Evolutionary conservation across 2,113 vertebrate genomes (phyloP), one percentile per base, ranked within the genome.

Genomic region (Pituophis catenifer): DNA sequence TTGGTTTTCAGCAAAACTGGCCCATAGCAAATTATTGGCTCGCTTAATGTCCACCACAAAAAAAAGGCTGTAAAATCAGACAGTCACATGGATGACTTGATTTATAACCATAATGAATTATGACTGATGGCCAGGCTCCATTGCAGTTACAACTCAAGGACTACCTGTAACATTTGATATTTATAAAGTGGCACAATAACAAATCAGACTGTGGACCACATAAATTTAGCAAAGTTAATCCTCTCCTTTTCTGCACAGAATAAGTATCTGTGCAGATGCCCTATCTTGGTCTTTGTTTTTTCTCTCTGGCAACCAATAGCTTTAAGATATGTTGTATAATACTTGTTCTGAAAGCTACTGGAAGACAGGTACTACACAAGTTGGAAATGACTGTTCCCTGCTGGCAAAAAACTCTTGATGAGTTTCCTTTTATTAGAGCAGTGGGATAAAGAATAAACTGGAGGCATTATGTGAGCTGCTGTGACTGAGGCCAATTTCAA

Each of bases 341-440:
- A 21, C 50, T 33, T 11, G 26, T n/a, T 70, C 81, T 94, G 57
- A 90, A 91, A 91, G 62, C 62, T 65, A 26, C 24, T n/a, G 19
- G 48, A 92, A 89, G 29, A 33, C 23, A 87, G 50, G 15, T 54
- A 53, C 59, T 54, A 17, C 9, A 38, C 55, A 91, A n/a, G 23
- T 50, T 86, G 17, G 75, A 26, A 65, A 91, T 38, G 50, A 11
- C 57, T 87, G 48, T 48, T 92, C 57, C 91, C 75, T 90, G 75
- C 57, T 90, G 55, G 50, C 7, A 62, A 24, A 65, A 85, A 87
- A 48, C 9, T 8, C 9, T 55, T 48, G 89, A n/a, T 65, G 90
- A 91, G 55, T 90, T 50, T 24, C 75, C 33, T 70, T 94, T 94
- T 81, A 90, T 70, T 94, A 89, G 91, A 75, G 52, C 88, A 87